Percentiles rank a stretch among this genome's conserved stretches.
phyloP scores from a whole-genome alignment of 2,888 invertebrate species.

The Saturnia japonica region DNA sequence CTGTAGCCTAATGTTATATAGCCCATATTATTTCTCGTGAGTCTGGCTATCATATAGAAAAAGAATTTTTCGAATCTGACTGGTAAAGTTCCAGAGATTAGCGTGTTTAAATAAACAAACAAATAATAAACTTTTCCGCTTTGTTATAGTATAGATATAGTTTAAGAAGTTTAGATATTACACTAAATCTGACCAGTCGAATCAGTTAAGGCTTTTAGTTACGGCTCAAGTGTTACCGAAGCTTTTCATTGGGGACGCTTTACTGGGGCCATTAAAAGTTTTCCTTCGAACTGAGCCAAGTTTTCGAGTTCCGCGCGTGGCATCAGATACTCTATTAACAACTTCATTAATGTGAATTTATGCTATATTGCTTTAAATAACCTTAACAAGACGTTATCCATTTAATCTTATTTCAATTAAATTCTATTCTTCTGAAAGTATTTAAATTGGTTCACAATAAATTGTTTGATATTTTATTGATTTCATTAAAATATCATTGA shows the following conservation, averaged over 20 bases:
- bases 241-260: conserved; percentile 6
- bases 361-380: conserved; percentile 29
- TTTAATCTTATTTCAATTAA: neutral
- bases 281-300: conserved; percentile 14
- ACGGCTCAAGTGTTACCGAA: neutral
- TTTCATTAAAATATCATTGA: no score
- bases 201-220: conserved; percentile 11
- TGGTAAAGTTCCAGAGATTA: no score
- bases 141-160: no score
- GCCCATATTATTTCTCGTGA: no score
- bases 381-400: conserved; percentile 5
- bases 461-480: no score
- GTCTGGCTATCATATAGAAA: no score
- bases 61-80: no score
- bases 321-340: conserved; percentile 45
- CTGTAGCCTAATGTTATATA: no score
- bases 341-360: conserved; percentile 48
- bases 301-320: neutral
- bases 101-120: no score
- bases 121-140: no score
- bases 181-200: conserved; percentile 2
- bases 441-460: neutral
- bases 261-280: conserved; percentile 21
- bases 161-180: neutral
- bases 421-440: neutral